Conservation (phyloP, 1,140 invertebrate species). For the Macrobrachium rosenbergii region DNA sequence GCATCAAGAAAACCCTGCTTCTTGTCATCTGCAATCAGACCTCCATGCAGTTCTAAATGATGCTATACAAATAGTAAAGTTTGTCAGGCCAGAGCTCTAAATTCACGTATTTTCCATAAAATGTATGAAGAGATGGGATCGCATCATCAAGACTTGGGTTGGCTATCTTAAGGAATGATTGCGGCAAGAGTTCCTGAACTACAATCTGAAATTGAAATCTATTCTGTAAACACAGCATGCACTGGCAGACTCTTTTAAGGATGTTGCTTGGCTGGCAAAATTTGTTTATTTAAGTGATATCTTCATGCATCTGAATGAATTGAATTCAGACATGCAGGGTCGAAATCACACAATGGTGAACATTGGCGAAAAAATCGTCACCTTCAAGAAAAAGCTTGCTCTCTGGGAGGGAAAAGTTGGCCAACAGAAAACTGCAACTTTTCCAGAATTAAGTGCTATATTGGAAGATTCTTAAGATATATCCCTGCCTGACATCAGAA, state of each 20-base stretch:
- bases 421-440: constrained; percentile 27
- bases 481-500: constrained; percentile 29
- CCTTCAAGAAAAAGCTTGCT: too few species aligned
- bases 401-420: constrained; percentile 29
- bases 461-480: constrained; percentile 37
- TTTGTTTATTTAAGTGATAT: constrained; percentile 31
- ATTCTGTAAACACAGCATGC: constrained; percentile 26
- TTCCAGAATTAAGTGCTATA: too few species aligned
- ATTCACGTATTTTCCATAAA: constrained; percentile 25
- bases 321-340: too few species aligned
- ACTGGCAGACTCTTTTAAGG: constrained; percentile 29
- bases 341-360: constrained; percentile 34
- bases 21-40: neutral
- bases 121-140: constrained; percentile 36
- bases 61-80: constrained; percentile 23
- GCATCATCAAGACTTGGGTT: constrained; percentile 37
- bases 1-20: constrained; percentile 32
- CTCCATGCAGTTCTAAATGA: constrained; percentile 13
- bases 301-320: constrained; percentile 37
- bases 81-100: constrained; percentile 14
- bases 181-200: constrained; percentile 5
- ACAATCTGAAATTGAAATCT: constrained; percentile 38
- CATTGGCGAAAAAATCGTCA: constrained; percentile 16
- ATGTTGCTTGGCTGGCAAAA: constrained; percentile 30
- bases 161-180: constrained; percentile 38